Conservation (phyloP, 2,113 vertebrate genomes). For the Tyrannus savana region DNA sequence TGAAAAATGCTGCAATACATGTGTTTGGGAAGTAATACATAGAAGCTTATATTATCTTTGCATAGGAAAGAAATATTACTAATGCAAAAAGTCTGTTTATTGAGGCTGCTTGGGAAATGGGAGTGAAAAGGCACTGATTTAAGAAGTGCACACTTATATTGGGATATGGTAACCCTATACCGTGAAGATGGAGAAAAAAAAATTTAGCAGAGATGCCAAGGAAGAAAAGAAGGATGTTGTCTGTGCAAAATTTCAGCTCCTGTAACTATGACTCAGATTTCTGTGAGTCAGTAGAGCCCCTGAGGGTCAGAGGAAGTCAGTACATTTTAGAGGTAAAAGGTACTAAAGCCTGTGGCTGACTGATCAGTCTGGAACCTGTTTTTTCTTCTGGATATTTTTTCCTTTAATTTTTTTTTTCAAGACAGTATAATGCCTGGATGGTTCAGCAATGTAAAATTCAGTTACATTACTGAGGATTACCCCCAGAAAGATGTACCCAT, state of each 20-base stretch:
- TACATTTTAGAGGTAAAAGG: neutral
- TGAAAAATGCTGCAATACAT: neutral
- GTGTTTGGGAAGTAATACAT: neutral
- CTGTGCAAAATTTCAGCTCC: neutral
- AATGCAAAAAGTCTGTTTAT: neutral
- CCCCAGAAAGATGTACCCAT: neutral
- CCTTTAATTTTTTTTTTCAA: rapidly evolving
- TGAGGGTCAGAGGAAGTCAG: constrained; percentile 1
- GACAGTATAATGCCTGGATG: neutral
- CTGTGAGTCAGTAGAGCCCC: constrained; percentile 11
- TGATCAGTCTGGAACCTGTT: neutral
- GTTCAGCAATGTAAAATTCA: neutral
- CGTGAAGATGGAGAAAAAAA: neutral
- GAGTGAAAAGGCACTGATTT: neutral
- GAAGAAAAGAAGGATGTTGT: neutral
- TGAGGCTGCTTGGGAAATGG: neutral
- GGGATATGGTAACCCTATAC: neutral
- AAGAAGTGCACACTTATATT: neutral
- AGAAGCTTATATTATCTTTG: neutral
- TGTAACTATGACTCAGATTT: constrained; percentile 43
- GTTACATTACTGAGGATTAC: neutral
- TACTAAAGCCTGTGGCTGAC: neutral
- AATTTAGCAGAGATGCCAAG: neutral
- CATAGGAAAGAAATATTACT: neutral
- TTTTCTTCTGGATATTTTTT: neutral